Conservation (phyloP, 2,888 invertebrate genomes). For the Brassicogethes aeneus region DNA sequence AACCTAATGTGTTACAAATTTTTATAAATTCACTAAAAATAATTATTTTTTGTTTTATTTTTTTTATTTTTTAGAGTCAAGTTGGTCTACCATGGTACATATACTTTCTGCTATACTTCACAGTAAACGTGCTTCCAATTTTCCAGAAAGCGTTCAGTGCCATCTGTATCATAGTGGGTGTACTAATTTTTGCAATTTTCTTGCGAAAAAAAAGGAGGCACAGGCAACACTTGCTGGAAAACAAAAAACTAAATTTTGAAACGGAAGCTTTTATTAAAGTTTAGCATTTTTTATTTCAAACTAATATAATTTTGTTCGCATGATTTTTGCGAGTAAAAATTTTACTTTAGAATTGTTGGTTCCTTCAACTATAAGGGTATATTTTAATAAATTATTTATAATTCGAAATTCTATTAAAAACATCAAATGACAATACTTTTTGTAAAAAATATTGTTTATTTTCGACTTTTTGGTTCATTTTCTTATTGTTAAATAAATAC, state of each 20-base stretch:
- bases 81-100: constrained; percentile 22
- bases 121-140: constrained; percentile 18
- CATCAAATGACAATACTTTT: no score
- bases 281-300: no score
- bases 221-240: constrained; percentile 5
- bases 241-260: constrained; percentile 15
- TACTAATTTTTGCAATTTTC: constrained; percentile 6
- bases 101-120: constrained; percentile 15
- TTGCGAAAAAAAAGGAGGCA: constrained; percentile 1
- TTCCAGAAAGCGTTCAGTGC: constrained; percentile 15
- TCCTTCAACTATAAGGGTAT: no score
- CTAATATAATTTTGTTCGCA: no score
- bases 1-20: no score
- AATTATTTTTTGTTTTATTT: background rate
- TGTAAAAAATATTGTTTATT: no score
- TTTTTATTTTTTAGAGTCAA: constrained; percentile 16
- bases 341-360: no score
- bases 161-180: constrained; percentile 8
- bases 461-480: no score
- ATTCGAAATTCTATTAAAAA: no score
- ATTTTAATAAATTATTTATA: no score
- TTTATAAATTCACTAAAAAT: background rate
- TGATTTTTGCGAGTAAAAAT: no score
- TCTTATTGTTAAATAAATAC: no score
- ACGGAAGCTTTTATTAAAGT: constrained; percentile 14